Evolutionary conservation across 2,113 vertebrate species (phyloP).

Genomic region (Sinocyclocheilus anshuiensis): DNA sequence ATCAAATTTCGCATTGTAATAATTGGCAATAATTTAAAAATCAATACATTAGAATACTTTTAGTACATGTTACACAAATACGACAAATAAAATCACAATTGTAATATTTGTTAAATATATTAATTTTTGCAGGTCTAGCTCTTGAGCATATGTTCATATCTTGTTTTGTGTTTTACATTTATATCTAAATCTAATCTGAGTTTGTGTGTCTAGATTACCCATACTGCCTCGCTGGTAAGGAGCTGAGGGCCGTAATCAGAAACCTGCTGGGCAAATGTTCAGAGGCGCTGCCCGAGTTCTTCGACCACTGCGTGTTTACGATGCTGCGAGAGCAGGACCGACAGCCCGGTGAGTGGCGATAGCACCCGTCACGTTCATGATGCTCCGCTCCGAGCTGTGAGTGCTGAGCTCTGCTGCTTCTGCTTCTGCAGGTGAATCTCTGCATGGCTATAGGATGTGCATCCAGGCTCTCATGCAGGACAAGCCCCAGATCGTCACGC

Average conservation of each 20-base stretch:
- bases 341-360: conserved; percentile 70
- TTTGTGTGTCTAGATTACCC: conserved; percentile 84
- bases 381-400: too few species aligned
- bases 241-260: conserved; percentile 82
- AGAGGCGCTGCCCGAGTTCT: conserved; percentile 82
- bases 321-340: conserved; percentile 94
- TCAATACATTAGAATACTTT: too few species aligned
- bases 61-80: too few species aligned
- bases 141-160: too few species aligned
- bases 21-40: too few species aligned
- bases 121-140: too few species aligned
- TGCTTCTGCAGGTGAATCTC: conserved; percentile 78
- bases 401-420: background rate
- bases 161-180: too few species aligned
- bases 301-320: conserved; percentile 89
- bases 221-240: conserved; percentile 85
- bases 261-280: conserved; percentile 77
- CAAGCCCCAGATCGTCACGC: conserved; percentile 84
- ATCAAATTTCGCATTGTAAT: too few species aligned
- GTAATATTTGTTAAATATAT: too few species aligned
- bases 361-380: too few species aligned
- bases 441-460: conserved; percentile 94
- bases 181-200: background rate
- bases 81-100: too few species aligned
- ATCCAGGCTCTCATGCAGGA: conserved; percentile 90